Base-by-base conservation (phyloP, 1,140 invertebrate species). In the Rhynchophorus ferrugineus region DNA sequence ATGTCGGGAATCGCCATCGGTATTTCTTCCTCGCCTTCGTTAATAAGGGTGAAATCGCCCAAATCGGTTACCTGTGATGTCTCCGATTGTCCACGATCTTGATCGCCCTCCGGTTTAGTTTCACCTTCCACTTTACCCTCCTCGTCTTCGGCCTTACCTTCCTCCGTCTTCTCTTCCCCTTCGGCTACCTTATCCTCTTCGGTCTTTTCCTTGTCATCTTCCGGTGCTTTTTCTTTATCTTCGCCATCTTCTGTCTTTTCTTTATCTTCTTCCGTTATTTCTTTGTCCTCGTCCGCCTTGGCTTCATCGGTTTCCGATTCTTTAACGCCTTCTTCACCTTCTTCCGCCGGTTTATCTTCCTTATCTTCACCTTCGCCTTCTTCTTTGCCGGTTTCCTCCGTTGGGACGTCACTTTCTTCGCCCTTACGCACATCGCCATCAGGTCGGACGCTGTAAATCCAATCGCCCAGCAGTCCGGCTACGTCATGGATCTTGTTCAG, bases 401-500 rank as follows among this genome's bases (percentile, higher is more conserved):
- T 38, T 50, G n/a, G n/a, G 36, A 20, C 43, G 21, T 19, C 42
- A 1, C 35, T 50, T 22, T 21, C 44, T 14, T 33, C 43, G 22
- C 19, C 41, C 22, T 44, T 22, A 3, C n/a, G 13, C 29, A n/a
- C 13, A 9, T 29, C 21, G 7, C 16, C 16, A 1, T 21, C 24
- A 9, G 18, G 16, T 9, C 29, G 3, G 8, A 18, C 17, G 14
- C 20, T 3, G 19, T 7, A 50, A n/a, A 46, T 21, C 11, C 45
- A 59, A 33, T 57, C 52, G n/a, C 37, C 38, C 9, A 63, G 14
- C 17, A 55, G 36, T 16, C 29, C 24, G 3, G 57, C 53, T 16
- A 44, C 49, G 36, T 58, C 44, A 16, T 59, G 58, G n/a, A 64
- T 62, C 38, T 60, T 59, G 9, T 59, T 34, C 5, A 59, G 17